Evolutionary conservation across 2,797 vertebrate species (phyloP), one percentile per base, ranked within the genome.

Genomic region (Ceryle rudis): DNA sequence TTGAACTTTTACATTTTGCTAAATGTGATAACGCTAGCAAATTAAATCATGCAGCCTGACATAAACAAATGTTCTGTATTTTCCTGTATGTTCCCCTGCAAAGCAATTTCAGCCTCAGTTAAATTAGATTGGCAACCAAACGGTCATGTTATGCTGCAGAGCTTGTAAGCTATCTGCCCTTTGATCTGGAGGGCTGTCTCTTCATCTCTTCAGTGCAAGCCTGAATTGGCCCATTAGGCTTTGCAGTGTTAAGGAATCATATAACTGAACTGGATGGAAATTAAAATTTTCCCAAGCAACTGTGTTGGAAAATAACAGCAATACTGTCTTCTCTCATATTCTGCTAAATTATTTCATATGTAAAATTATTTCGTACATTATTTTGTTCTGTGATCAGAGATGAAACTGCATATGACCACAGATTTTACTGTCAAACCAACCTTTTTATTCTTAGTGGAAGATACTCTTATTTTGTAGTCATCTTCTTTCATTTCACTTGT

Each of bases 11-110:
- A 64, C 23, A 26, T 96, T 96, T 97, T 90, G 47, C 89, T 97
- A 93, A 84, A 94, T 94, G 81, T 72, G 95, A 97, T 95, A 94
- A 94, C 87, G 92, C 84, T 52, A 65, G 39, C 60, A 95, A 96
- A 97, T 96, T 97, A 89, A 89, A 47, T 97, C 92, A 96, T 70
- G 55, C 46, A 52, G 51, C 93, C 89, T 51, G 61, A 94, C 89
- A 94, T 51, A 97, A 97, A 77, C 75, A 91, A 92, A 77, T 77
- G 84, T 62, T 65, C 79, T 96, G 46, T 90, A 66, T 96, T 95
- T 89, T 95, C 69, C 84, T 64, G 21, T 85, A 35, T 9, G 8
- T 86, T 90, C 78, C 74, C 79, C 61, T 83, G 47, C 60, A 44
- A 71, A 93, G 75, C 52, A 90, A 28, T 95, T 96, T 89, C 41